Base-by-base conservation (phyloP, 2,113 vertebrate genomes). In the Phyllostomus discolor region DNA sequence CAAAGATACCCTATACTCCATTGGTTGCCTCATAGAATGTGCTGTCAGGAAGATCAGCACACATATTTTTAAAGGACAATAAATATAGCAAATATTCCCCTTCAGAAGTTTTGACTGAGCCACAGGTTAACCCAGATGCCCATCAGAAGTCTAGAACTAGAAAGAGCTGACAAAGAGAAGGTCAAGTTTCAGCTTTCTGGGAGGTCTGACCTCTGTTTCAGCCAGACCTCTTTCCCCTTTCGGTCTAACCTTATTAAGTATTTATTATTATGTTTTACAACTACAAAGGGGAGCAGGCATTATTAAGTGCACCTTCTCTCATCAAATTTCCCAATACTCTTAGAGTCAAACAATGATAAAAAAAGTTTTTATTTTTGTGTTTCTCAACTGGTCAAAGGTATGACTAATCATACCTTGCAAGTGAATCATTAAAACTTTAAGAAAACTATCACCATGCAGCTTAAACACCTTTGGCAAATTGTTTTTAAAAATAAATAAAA, bases 391-490 rank as follows among this genome's bases (percentile, higher is more conserved):
- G 79, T 89, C 88, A 62, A 76, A 91, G 67, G 96, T 38, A 94
- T 16, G 31, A 91, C 26, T 93, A 81, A 88, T 90, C 64, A 90
- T 22, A 31, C 16, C 50, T 85, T 72, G 14, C 10, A 86, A 90
- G 64, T 43, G 28, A 92, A 90, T 90, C 87, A 91, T 88, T 76
- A 78, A 93, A 94, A 93, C 8, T 20, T 79, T 72, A 72, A 83
- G 73, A 76, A 94, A 83, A 89, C 62, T 59, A 92, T 83, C 83
- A 66, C 75, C n/a, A 59, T 31, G 72, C 15, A 33, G 43, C 31
- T 90, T 82, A 72, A 89, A 87, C 88, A 96, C 72, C 54, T 91
- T 97, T 54, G 48, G 78, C 22, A 89, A 96, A 86, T 28, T 41
- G 24, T 82, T 91, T 17, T 43, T 5, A 26, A 88, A 83, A 46